phyloP scores from a whole-genome alignment of 1,140 invertebrate species.

The Calephelis virginiensis region DNA sequence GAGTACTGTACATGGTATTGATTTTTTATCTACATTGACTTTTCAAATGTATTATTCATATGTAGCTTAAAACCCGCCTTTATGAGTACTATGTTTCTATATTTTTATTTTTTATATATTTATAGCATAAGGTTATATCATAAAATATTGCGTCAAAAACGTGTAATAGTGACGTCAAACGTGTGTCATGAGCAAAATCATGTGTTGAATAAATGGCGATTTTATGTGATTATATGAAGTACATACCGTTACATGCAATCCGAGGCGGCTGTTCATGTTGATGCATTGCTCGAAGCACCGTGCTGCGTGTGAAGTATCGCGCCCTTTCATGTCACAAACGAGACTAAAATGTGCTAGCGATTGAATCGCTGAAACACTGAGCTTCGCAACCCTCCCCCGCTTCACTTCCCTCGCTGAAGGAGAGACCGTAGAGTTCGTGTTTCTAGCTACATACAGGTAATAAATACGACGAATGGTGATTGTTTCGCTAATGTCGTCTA shows the following conservation, averaged over 20 bases:
- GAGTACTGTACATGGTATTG: no score
- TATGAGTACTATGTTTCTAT: no score
- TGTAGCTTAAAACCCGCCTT: no score
- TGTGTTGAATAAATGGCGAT: neutral
- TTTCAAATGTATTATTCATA: no score
- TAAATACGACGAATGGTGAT: slow-evolving; percentile 5
- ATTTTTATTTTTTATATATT: no score
- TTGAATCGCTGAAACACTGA: slow-evolving; percentile 61
- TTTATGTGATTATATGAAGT: slow-evolving; percentile 1
- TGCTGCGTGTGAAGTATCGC: slow-evolving; percentile 71
- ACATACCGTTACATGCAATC: slow-evolving; percentile 75
- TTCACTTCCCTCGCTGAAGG: slow-evolving; percentile 47
- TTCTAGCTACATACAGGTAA: slow-evolving; percentile 4
- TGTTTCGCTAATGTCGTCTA: neutral
- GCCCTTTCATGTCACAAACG: slow-evolving; percentile 77
- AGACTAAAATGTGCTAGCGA: slow-evolving; percentile 61
- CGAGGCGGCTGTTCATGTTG: slow-evolving; percentile 73
- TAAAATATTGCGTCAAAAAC: neutral
- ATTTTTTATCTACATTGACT: no score
- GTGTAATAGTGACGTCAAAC: no score
- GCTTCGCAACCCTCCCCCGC: slow-evolving; percentile 42
- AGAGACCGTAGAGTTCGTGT: slow-evolving; percentile 22
- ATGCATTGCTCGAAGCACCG: slow-evolving; percentile 78
- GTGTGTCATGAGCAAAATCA: neutral
- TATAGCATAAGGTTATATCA: neutral